Conservation (phyloP, 2,113 vertebrate genomes). For the Cavia aperea region DNA sequence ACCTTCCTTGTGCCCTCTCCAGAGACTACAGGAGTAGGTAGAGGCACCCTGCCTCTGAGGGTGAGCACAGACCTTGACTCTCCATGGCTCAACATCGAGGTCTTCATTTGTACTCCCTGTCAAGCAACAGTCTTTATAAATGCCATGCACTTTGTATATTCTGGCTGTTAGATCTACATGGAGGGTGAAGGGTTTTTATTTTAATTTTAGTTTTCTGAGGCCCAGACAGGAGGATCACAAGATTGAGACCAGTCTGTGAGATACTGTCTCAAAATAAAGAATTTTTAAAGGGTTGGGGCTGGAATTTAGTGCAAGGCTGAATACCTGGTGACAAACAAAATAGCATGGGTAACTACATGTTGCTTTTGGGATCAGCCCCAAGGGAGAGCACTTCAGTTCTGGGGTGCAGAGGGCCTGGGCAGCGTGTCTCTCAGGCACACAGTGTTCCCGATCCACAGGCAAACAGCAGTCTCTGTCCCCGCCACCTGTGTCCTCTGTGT, state of each 20-base stretch:
- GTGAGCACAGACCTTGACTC: neutral
- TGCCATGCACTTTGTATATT: accelerated
- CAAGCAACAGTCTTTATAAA: neutral
- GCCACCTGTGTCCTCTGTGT: neutral
- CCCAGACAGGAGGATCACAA: neutral
- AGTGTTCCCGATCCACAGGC: neutral
- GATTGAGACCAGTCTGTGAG: neutral
- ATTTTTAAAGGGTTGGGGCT: neutral
- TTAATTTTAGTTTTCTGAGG: neutral
- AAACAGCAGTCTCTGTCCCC: neutral
- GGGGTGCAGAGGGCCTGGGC: neutral
- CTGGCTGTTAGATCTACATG: neutral
- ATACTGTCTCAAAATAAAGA: neutral
- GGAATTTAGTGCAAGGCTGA: neutral
- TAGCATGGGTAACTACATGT: neutral
- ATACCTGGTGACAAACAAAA: neutral
- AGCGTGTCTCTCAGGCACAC: neutral
- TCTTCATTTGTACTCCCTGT: neutral
- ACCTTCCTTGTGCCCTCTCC: neutral
- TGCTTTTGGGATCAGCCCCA: neutral
- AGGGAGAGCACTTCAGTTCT: neutral
- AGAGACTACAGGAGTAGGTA: neutral
- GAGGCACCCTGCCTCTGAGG: neutral
- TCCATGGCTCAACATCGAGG: neutral
- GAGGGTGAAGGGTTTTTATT: neutral